Evolutionary conservation across 1,140 invertebrate species (phyloP).

Genomic region (Drosophila auraria): DNA sequence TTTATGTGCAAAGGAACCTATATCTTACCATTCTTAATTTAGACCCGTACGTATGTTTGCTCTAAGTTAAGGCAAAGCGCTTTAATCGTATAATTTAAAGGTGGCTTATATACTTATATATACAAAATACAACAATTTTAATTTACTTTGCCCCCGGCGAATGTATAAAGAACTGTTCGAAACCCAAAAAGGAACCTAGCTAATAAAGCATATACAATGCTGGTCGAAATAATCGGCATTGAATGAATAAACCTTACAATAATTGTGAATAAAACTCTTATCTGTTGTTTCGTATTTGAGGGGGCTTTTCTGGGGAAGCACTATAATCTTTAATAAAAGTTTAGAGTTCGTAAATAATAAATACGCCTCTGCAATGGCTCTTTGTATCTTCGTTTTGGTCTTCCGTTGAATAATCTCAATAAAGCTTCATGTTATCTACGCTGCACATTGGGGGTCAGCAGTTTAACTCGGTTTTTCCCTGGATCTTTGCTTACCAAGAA

Average conservation of each 20-base stretch:
- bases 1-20: slow-evolving; percentile 51
- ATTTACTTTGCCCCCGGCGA: slow-evolving; percentile 43
- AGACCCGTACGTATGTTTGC: slow-evolving; percentile 15
- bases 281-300: not conserved
- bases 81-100: slow-evolving; percentile 60
- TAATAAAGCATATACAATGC: slow-evolving; percentile 34
- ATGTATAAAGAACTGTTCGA: slow-evolving; percentile 52
- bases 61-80: slow-evolving; percentile 54
- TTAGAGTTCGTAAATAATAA: not conserved
- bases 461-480: not conserved
- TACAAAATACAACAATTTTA: slow-evolving; percentile 34
- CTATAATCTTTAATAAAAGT: not conserved
- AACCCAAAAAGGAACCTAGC: slow-evolving; percentile 41
- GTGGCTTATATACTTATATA: slow-evolving; percentile 71
- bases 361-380: not conserved
- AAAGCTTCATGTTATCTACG: no score
- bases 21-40: slow-evolving; percentile 64
- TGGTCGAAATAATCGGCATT: slow-evolving; percentile 12
- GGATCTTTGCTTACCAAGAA: not conserved
- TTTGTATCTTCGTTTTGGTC: not conserved
- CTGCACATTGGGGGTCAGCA: no score
- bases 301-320: not conserved
- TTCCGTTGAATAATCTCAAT: not conserved
- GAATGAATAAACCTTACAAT: slow-evolving; percentile 38
- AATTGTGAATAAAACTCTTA: slow-evolving; percentile 9